phyloP scores from a whole-genome alignment of 2,113 vertebrate genomes.

The Anguilla rostrata region DNA sequence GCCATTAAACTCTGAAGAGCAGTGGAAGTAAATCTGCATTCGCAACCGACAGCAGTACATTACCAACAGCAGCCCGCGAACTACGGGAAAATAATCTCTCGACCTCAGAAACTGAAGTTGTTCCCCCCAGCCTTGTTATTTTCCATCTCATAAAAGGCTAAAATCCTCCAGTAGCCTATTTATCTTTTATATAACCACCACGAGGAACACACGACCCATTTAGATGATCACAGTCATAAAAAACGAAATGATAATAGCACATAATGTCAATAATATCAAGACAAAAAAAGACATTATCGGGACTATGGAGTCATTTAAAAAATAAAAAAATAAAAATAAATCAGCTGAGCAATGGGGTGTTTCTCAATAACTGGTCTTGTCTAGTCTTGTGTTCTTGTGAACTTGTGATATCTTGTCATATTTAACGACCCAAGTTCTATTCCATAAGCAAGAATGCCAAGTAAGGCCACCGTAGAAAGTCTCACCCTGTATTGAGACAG shows the following conservation, averaged over 20 bases:
- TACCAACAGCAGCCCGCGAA: background rate
- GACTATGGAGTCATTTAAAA: background rate
- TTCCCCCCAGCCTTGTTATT: background rate
- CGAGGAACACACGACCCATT: background rate
- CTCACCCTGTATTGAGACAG: too few species aligned
- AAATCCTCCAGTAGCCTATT: background rate
- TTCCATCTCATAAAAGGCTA: background rate
- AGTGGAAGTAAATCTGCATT: background rate
- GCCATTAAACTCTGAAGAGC: background rate
- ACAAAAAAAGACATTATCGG: too few species aligned
- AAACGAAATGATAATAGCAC: background rate
- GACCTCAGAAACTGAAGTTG: background rate
- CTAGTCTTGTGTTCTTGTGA: too few species aligned
- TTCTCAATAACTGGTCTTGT: too few species aligned
- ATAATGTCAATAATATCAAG: background rate
- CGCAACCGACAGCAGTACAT: background rate
- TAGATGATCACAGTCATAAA: background rate
- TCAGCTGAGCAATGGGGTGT: too few species aligned
- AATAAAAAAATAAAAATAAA: background rate
- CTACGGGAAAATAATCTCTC: background rate
- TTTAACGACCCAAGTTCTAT: too few species aligned
- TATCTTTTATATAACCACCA: background rate
- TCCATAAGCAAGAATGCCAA: too few species aligned
- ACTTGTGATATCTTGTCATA: too few species aligned
- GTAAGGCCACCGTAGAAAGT: too few species aligned